phyloP scores from a whole-genome alignment of 1,140 invertebrate species.

The Drosophila leontia region DNA sequence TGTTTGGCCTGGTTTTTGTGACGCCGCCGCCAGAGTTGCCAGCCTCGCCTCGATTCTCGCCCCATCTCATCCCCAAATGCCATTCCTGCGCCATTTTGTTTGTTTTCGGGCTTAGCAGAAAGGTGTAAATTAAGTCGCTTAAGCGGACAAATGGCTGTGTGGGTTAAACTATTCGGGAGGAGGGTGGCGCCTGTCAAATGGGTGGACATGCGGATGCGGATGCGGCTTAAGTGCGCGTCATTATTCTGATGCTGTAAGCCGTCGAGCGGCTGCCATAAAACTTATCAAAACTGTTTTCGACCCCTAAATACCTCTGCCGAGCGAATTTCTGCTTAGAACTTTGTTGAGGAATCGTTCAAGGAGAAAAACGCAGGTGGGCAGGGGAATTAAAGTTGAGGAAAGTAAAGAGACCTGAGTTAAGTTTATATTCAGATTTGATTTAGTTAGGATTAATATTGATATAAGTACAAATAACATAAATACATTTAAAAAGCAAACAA shows the following conservation, averaged over 20 bases:
- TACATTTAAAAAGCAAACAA: background rate
- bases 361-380: background rate
- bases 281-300: conserved; percentile 55
- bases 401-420: background rate
- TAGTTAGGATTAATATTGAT: background rate
- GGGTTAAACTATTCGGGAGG: conserved; percentile 28
- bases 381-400: background rate
- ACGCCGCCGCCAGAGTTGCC: conserved; percentile 27
- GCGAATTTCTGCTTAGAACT: conserved; percentile 9
- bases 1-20: conserved; percentile 56
- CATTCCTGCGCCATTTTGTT: conserved; percentile 47
- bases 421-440: background rate
- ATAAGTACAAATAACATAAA: background rate
- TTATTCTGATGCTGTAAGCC: conserved; percentile 63
- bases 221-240: conserved; percentile 66
- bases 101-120: conserved; percentile 71
- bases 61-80: conserved; percentile 4
- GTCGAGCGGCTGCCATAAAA: conserved; percentile 48
- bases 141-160: conserved; percentile 59
- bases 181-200: background rate
- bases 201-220: conserved; percentile 26
- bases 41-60: conserved; percentile 16
- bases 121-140: conserved; percentile 80
- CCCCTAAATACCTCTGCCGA: conserved; percentile 8
- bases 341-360: background rate